Evolutionary conservation across 2,113 vertebrate species (phyloP).

Genomic region (Cyprinodon brontotheroides): DNA sequence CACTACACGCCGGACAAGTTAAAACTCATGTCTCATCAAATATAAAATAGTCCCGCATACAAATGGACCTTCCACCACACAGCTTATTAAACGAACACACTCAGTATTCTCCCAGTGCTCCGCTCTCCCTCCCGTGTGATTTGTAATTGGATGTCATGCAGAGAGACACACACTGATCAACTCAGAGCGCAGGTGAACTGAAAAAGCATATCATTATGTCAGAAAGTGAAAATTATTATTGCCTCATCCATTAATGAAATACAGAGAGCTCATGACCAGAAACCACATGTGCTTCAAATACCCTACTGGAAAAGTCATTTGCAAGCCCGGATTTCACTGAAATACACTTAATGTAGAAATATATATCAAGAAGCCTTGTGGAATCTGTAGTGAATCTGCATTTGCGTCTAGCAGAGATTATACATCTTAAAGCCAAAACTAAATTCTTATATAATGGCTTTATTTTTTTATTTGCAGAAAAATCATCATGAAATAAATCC

Average conservation of each 20-base stretch:
- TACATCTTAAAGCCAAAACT: constrained; percentile 6
- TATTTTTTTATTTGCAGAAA: neutral
- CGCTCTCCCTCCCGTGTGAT: constrained; percentile 12
- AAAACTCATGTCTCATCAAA: constrained; percentile 57
- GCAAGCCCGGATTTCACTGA: neutral
- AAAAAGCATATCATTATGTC: constrained; percentile 22
- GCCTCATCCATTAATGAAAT: constrained; percentile 21
- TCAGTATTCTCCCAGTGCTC: constrained; percentile 28
- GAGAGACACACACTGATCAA: constrained; percentile 27
- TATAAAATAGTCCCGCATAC: constrained; percentile 38
- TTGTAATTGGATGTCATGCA: constrained; percentile 30
- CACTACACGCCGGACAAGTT: constrained; percentile 51
- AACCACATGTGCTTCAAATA: constrained; percentile 2
- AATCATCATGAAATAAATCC: constrained; percentile 4
- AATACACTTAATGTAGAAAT: neutral
- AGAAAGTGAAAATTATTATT: constrained; percentile 30
- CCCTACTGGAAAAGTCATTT: constrained; percentile 7
- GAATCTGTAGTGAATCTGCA: neutral
- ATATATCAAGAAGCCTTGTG: neutral
- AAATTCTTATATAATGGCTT: neutral
- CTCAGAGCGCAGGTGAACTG: constrained; percentile 31
- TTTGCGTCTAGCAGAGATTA: neutral
- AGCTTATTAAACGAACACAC: constrained; percentile 39
- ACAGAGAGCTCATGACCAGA: constrained; percentile 1
- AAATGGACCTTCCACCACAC: constrained; percentile 35